Conservation (phyloP, 2,888 invertebrate genomes). For the Orthosia gothica region DNA sequence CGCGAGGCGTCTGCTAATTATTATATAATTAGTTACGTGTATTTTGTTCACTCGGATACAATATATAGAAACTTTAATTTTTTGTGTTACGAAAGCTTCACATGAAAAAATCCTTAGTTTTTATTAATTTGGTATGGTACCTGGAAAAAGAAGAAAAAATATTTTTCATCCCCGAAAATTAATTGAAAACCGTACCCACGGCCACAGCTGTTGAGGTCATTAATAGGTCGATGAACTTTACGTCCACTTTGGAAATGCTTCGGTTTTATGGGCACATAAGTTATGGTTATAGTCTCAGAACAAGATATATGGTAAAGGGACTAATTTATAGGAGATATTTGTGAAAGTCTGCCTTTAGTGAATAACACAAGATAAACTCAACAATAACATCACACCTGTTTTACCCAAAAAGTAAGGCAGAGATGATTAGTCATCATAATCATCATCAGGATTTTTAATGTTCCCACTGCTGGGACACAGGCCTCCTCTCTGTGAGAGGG, state of each 20-base stretch:
- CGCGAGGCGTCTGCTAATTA: no score
- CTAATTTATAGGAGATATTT: slow-evolving; percentile 10
- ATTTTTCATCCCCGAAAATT: slow-evolving; percentile 4
- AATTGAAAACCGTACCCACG: slow-evolving; percentile 22
- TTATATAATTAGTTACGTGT: no score
- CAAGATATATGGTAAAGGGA: slow-evolving; percentile 18
- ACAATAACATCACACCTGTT: no score
- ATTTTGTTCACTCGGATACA: no score
- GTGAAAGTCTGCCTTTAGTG: not conserved
- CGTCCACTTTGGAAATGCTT: slow-evolving; percentile 20
- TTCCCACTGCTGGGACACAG: no score
- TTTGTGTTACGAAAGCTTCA: no score
- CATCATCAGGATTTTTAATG: no score
- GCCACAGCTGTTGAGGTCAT: slow-evolving; percentile 23
- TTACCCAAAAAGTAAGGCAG: no score
- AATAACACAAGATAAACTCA: not conserved
- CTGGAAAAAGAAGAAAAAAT: not conserved
- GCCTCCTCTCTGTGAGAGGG: no score
- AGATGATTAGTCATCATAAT: no score
- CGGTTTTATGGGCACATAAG: slow-evolving; percentile 31
- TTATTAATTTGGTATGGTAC: no score
- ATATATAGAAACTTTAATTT: no score
- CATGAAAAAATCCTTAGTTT: not conserved
- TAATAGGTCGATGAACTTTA: slow-evolving; percentile 30
- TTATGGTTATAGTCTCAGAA: slow-evolving; percentile 21